phyloP scores from a whole-genome alignment of 1,140 invertebrate genomes.

The Druon quercuslanigerum region DNA sequence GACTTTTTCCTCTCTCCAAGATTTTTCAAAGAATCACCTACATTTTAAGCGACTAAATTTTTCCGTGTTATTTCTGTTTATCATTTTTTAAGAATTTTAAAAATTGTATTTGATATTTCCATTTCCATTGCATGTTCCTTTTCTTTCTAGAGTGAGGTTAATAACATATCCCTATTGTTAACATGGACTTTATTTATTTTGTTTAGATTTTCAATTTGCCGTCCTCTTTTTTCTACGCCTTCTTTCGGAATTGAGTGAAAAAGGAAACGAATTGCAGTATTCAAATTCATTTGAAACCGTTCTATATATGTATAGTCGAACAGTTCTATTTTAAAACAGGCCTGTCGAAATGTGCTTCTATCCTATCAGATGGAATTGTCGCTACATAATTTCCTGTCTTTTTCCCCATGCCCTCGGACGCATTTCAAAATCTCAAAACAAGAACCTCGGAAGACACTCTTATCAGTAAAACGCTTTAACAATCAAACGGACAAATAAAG shows the following conservation, averaged over 20 bases:
- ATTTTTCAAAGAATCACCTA: too few species aligned
- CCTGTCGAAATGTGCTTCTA: neutral
- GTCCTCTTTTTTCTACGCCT: neutral
- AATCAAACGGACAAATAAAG: too few species aligned
- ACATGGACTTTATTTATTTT: neutral
- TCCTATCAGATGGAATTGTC: neutral
- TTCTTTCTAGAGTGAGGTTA: too few species aligned
- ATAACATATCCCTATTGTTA: neutral
- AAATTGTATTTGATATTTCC: too few species aligned
- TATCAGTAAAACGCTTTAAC: too few species aligned
- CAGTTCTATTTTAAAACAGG: neutral
- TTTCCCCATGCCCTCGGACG: neutral
- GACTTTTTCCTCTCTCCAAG: too few species aligned
- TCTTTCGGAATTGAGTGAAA: neutral
- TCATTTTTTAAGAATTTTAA: too few species aligned
- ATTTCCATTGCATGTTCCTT: too few species aligned
- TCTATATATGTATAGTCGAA: conserved; percentile 18
- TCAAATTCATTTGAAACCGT: neutral
- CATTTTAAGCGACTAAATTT: too few species aligned
- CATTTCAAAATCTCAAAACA: neutral
- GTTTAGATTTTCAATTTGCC: neutral
- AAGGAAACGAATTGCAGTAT: neutral
- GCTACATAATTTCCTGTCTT: neutral
- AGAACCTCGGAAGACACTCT: too few species aligned
- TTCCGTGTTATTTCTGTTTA: too few species aligned